Conservation (phyloP, 1,140 invertebrate genomes). For the Eumeta japonica region DNA sequence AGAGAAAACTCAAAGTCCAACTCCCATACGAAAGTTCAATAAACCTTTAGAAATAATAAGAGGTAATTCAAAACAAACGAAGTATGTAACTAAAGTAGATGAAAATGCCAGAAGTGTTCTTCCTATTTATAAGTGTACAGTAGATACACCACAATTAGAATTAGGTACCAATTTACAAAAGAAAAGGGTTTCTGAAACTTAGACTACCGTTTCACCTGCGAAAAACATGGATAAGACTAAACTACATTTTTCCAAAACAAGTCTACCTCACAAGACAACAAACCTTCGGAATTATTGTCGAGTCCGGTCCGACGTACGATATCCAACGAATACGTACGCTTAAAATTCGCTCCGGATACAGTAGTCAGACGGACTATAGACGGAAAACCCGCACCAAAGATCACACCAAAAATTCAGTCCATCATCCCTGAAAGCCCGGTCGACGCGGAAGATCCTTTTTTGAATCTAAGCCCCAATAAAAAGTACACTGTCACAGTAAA, state of each 20-base stretch:
- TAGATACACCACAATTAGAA: slow-evolving; percentile 21
- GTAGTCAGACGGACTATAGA: slow-evolving; percentile 40
- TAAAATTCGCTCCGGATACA: slow-evolving; percentile 45
- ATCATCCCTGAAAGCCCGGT: slow-evolving; percentile 54
- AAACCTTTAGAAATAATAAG: slow-evolving; percentile 35
- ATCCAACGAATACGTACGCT: slow-evolving; percentile 50
- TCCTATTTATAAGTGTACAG: slow-evolving; percentile 38
- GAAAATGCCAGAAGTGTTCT: slow-evolving; percentile 37
- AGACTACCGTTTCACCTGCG: slow-evolving; percentile 46
- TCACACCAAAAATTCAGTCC: slow-evolving; percentile 49
- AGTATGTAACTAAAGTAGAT: slow-evolving; percentile 23
- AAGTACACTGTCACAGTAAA: slow-evolving; percentile 55
- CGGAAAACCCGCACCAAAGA: slow-evolving; percentile 44
- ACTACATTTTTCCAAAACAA: slow-evolving; percentile 46
- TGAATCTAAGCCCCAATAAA: slow-evolving; percentile 54
- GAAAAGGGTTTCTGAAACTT: slow-evolving; percentile 42
- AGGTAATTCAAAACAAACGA: slow-evolving; percentile 22
- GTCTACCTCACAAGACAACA: slow-evolving; percentile 23
- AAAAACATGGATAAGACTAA: slow-evolving; percentile 49
- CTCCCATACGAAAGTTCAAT: slow-evolving; percentile 35
- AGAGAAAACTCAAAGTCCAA: slow-evolving; percentile 31
- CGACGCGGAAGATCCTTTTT: slow-evolving; percentile 47
- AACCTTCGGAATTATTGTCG: slow-evolving; percentile 34
- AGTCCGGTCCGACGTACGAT: slow-evolving; percentile 44
- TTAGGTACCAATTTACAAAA: slow-evolving; percentile 29